Evolutionary conservation across 2,113 vertebrate species (phyloP).

Genomic region (Oenanthe melanoleuca): DNA sequence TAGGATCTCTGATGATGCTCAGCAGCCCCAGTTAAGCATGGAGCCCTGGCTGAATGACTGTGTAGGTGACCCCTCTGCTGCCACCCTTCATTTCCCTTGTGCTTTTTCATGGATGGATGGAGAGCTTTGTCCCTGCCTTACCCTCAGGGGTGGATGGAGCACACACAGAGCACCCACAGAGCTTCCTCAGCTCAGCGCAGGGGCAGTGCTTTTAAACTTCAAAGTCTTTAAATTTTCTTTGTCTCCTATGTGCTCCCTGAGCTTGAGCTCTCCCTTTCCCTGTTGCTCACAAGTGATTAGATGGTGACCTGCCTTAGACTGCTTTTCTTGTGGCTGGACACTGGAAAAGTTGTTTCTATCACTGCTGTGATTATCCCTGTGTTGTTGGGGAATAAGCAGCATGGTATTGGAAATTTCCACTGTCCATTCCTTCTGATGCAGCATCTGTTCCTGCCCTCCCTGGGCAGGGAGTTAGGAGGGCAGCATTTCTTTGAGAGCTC

Average conservation of each 20-base stretch:
- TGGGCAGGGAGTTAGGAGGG: neutral
- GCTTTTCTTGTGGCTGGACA: neutral
- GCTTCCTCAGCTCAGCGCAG: neutral
- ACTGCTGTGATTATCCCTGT: neutral
- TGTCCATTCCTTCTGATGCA: neutral
- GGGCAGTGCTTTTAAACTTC: neutral
- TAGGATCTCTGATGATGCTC: neutral
- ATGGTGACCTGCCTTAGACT: neutral
- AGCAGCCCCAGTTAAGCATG: neutral
- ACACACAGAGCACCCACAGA: neutral
- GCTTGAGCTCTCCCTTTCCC: neutral
- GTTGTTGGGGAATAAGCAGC: neutral
- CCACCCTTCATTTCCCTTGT: fast-evolving
- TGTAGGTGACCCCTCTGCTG: neutral
- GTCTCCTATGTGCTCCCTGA: neutral
- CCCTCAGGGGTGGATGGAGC: fast-evolving
- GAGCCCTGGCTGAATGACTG: neutral
- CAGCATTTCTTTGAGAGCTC: neutral
- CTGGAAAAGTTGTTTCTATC: neutral
- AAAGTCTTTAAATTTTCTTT: neutral
- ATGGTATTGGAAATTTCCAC: neutral
- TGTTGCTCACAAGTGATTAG: neutral
- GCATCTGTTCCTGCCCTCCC: neutral
- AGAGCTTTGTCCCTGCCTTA: neutral
- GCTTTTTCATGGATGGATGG: neutral